Evolutionary conservation across 2,113 vertebrate genomes (phyloP).

Genomic region (Aegotheles bennettii): DNA sequence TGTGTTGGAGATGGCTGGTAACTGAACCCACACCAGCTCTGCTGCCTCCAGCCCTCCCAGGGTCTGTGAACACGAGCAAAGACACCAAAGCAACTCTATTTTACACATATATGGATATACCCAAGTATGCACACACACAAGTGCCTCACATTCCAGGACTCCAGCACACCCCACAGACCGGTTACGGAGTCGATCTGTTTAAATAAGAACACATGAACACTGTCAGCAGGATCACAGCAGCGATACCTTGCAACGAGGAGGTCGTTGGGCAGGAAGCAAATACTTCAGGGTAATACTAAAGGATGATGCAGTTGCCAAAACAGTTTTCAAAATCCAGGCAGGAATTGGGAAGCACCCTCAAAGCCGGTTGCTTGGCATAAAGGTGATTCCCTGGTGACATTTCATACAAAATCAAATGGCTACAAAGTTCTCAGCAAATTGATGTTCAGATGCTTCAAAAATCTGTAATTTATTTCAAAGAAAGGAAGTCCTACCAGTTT

Average conservation of each 20-base stretch:
- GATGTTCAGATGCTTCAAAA: neutral
- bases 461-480: neutral
- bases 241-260: fast-evolving
- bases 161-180: fast-evolving
- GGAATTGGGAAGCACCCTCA: neutral
- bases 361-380: neutral
- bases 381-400: fast-evolving
- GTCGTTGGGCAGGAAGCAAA: neutral
- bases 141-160: too few relatives aligned
- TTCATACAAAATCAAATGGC: neutral
- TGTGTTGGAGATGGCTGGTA: fast-evolving
- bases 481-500: neutral
- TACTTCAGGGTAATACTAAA: neutral
- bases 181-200: fast-evolving
- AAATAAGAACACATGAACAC: neutral
- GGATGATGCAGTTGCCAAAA: neutral
- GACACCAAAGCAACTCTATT: neutral
- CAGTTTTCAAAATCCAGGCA: neutral
- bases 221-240: neutral
- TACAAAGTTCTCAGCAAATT: neutral
- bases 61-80: neutral
- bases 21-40: fast-evolving
- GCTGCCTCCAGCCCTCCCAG: neutral
- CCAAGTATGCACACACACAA: too few relatives aligned
- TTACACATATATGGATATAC: fast-evolving